Base-by-base conservation (phyloP, 2,888 invertebrate species). In the Lutraria lutraria region DNA sequence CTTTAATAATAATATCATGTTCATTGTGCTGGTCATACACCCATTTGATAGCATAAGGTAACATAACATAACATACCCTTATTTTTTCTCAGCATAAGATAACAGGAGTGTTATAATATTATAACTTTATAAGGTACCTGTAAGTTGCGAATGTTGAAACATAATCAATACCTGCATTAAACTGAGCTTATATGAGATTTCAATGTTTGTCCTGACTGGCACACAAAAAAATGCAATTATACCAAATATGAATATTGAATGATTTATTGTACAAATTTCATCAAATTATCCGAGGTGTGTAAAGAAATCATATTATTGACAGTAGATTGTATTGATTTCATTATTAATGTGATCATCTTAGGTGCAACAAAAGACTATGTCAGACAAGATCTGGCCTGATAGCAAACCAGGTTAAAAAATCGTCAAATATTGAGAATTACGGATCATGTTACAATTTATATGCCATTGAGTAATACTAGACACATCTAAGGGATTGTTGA, bases 291-390 rank as follows among this genome's bases (percentile, higher is more conserved):
- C 15, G 12, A 56, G 15, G 15, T 76, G 31, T 34, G 15, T 34
- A 31, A 19, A 76, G 19, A 76, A 56, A 34, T 31, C 76, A 31
- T 76, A 34, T 76, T 31, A 31, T 76, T 76, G 76, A 31, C 34
- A 34, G 76, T 6, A 76, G 34, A 76, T 31, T 76, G 76, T 31
- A 76, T 31, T 76, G 76, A 76, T 76, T 76, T 34, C 34, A 15
- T 34, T 31, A 34, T 34, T 34, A 31, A 76, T 31, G 34, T 76
- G 76, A 76, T 76, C 29, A 76, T 2, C 34, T 76, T 15, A 31
- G 29, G 16, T 25, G 34, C 10, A 76, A 76, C 76, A 76, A 76
- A 76, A 34, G 76, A 76, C 16, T 16, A 76, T 34, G 76, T 34
- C 76, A 34, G 34, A 76, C 34, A 34, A 76, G 34, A 76, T 76